These are phyloP conservation scores for Umimayanthus kanabou DNA, from an alignment of 92 coral and sea anemone species.

Conservation along the genomic window DNA sequence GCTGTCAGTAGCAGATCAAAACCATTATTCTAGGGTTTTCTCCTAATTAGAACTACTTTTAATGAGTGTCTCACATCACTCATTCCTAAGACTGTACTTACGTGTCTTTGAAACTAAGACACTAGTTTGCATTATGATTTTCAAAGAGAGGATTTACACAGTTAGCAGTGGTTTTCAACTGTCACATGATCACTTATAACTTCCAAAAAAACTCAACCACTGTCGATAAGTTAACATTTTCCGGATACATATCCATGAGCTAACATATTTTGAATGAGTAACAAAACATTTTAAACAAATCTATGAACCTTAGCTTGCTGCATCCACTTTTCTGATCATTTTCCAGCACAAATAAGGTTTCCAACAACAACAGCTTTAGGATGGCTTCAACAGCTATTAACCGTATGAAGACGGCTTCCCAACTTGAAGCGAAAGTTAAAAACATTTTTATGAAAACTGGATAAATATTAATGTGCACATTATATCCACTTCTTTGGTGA, in stretches of 20 bases:
- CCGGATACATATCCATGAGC: not conserved
- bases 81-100: too few relatives aligned
- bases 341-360: not conserved
- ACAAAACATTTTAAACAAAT: not conserved
- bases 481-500: conserved; percentile 20
- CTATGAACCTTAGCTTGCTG: too few relatives aligned
- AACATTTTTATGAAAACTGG: not conserved
- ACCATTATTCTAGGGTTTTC: too few relatives aligned
- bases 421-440: not conserved
- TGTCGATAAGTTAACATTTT: not conserved
- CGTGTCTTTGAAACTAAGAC: too few relatives aligned
- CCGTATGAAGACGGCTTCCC: not conserved
- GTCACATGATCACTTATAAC: too few relatives aligned
- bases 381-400: not conserved
- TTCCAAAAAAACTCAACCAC: not conserved
- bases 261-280: not conserved
- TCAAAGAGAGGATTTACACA: too few relatives aligned
- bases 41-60: too few relatives aligned
- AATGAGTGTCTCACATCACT: too few relatives aligned
- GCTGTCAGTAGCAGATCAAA: too few relatives aligned
- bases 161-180: too few relatives aligned
- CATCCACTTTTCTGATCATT: too few relatives aligned
- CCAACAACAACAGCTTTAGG: not conserved
- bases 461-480: not conserved
- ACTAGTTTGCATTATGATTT: too few relatives aligned